Base-by-base conservation (phyloP, 2,113 vertebrate species). In the Oreochromis niloticus region DNA sequence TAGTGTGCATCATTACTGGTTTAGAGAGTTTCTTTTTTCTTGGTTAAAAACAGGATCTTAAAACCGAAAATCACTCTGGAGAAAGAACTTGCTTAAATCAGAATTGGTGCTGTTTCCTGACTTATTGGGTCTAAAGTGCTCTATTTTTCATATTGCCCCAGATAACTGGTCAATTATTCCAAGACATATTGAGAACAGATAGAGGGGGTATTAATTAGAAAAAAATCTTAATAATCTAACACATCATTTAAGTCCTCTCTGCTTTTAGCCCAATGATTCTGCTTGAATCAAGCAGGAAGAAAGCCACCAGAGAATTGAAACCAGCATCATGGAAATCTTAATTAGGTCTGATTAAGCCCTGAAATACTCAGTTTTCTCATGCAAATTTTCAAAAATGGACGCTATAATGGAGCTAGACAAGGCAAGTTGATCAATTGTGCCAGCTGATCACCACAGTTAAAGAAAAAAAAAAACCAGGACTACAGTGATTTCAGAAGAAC, bases 81-180 rank as follows among this genome's bases (percentile, higher is more conserved):
- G 48, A 86, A 48, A 68, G 52, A 59, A 14, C 4, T 36, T 10
- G 24, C 61, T 85, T 57, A 43, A 57, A 90, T 43, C 46, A 27
- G 17, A 86, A 39, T 19, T n/a, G 17, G 73, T 32, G 46, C 22
- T 68, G 34, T 82, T 68, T 78, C 11, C 13, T 41, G n/a, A 19
- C 80, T 55, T 36, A 48, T 86, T 85, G 30, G 27, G 34, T 34
- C 34, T 11, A 48, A 39, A 52, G 52, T 78, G 66, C 46, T 87
- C 82, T 56, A 68, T 85, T 88, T 87, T 82, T 63, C 57, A 32
- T 36, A 68, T 68, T 88, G 79, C 48, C 80, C 86, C 80, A 88
- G 30, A 90, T 56, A 88, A 61, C 48, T 41, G 27, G 39, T 84
- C 84, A 78, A 80, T 87, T 81, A 85, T 30, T 13, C 54, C 46